Conservation (phyloP, 1,140 invertebrate genomes). For the Riptortus pedestris region DNA sequence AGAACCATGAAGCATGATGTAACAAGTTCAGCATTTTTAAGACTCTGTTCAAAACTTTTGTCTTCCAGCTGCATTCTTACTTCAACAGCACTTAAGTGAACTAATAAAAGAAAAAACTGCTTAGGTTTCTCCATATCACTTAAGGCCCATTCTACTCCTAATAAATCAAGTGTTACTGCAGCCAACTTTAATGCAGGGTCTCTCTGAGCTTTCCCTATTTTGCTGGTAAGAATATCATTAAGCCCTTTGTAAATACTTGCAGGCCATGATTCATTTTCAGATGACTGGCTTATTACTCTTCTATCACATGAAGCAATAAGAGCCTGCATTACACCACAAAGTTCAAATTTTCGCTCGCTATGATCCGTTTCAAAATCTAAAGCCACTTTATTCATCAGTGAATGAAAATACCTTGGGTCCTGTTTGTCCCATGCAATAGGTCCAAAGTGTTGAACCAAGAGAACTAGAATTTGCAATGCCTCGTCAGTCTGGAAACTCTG, state of each 20-base stretch:
- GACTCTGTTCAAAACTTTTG: conserved; percentile 60
- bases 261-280: conserved; percentile 51
- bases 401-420: conserved; percentile 59
- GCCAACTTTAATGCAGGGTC: conserved; percentile 76
- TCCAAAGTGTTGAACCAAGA: conserved; percentile 56
- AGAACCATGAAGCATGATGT: conserved; percentile 74
- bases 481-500: conserved; percentile 79
- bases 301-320: conserved; percentile 58
- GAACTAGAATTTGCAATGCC: conserved; percentile 65
- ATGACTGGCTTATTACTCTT: neutral
- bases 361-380: conserved; percentile 79
- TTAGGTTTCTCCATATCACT: conserved; percentile 66
- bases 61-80: conserved; percentile 85
- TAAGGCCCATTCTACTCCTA: conserved; percentile 76
- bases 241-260: conserved; percentile 64
- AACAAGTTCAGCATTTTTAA: conserved; percentile 61
- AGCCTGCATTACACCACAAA: conserved; percentile 62
- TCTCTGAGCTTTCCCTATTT: conserved; percentile 74
- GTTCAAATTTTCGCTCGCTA: conserved; percentile 75
- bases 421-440: conserved; percentile 58
- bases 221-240: conserved; percentile 70
- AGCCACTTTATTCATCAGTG: conserved; percentile 70
- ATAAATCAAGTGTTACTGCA: conserved; percentile 61
- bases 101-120: conserved; percentile 69
- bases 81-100: conserved; percentile 82